Conservation (phyloP, 37 sponge, comb jelly and placozoan genomes). For the Haliclona indistincta region DNA sequence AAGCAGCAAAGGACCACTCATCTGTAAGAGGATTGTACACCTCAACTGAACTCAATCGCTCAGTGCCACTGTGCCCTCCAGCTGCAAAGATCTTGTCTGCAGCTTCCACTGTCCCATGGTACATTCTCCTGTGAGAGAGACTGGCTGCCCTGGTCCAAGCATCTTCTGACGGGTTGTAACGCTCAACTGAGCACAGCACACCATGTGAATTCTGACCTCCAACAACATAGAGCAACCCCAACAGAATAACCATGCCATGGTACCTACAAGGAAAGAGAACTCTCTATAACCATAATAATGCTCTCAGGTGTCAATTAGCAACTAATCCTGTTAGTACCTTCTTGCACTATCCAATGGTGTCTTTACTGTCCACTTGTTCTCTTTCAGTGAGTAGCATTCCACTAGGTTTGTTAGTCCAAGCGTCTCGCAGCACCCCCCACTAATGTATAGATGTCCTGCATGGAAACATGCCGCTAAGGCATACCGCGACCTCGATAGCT, state of each 20-base stretch:
- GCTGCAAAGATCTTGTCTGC: slow-evolving; percentile 30
- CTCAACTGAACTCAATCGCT: slow-evolving; percentile 36
- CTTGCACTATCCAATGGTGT: slow-evolving; percentile 39
- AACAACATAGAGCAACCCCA: slow-evolving; percentile 50
- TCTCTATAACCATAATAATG: neutral
- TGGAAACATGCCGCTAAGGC: slow-evolving; percentile 39
- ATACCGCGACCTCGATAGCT: slow-evolving; percentile 18
- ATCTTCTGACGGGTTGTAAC: slow-evolving; percentile 47
- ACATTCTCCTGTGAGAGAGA: slow-evolving; percentile 43
- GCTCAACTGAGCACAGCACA: slow-evolving; percentile 34
- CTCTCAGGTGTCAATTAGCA: neutral
- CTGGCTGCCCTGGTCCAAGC: slow-evolving; percentile 25
- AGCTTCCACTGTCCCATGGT: slow-evolving; percentile 31
- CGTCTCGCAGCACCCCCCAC: slow-evolving; percentile 38
- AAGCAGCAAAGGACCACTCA: slow-evolving; percentile 12
- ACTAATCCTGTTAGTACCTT: slow-evolving; percentile 18
- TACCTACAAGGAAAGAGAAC: slow-evolving; percentile 28
- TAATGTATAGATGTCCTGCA: slow-evolving; percentile 24
- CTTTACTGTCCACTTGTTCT: slow-evolving; percentile 26
- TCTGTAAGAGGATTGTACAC: slow-evolving; percentile 32
- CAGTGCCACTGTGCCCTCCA: slow-evolving; percentile 62
- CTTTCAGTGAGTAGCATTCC: slow-evolving; percentile 36
- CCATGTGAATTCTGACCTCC: slow-evolving; percentile 39
- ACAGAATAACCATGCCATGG: slow-evolving; percentile 22
- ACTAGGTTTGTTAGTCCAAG: slow-evolving; percentile 8